Evolutionary conservation across 2,888 invertebrate species (phyloP).

Genomic region (Cephus rjabovi): DNA sequence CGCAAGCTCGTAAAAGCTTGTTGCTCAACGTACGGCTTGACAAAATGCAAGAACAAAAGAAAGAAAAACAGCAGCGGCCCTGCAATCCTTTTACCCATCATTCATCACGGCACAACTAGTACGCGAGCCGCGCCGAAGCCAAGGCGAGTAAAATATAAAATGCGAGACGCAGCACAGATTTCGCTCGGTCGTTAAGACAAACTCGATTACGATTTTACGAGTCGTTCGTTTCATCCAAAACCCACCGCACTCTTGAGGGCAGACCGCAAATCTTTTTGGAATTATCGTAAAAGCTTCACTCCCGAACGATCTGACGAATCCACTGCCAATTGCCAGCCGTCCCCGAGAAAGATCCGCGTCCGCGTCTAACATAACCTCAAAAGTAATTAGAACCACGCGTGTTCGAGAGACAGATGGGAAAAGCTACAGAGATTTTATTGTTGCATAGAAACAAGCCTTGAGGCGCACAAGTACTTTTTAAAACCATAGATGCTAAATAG

Average conservation of each 20-base stretch:
- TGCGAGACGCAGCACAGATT: background rate
- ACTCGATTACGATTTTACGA: constrained; percentile 6
- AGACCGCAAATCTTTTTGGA: background rate
- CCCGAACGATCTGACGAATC: background rate
- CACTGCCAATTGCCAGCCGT: background rate
- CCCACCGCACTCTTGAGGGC: background rate
- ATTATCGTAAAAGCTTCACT: background rate
- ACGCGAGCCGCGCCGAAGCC: background rate
- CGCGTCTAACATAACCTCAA: background rate
- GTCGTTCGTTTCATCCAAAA: background rate
- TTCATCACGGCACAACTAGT: background rate
- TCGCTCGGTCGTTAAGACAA: constrained; percentile 5
- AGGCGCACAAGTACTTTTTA: too few species aligned
- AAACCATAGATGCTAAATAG: too few species aligned
- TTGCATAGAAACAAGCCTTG: too few species aligned
- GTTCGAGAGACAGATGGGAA: background rate
- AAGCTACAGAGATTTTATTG: background rate
- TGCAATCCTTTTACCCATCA: background rate
- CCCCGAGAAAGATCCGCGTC: background rate
- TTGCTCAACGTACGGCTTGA: background rate
- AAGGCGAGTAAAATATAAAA: background rate
- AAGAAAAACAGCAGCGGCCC: background rate
- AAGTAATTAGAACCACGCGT: background rate
- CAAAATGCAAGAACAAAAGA: background rate
- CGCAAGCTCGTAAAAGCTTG: background rate